Evolutionary conservation across 2,888 invertebrate genomes (phyloP).

Genomic region (Patella pellucida): DNA sequence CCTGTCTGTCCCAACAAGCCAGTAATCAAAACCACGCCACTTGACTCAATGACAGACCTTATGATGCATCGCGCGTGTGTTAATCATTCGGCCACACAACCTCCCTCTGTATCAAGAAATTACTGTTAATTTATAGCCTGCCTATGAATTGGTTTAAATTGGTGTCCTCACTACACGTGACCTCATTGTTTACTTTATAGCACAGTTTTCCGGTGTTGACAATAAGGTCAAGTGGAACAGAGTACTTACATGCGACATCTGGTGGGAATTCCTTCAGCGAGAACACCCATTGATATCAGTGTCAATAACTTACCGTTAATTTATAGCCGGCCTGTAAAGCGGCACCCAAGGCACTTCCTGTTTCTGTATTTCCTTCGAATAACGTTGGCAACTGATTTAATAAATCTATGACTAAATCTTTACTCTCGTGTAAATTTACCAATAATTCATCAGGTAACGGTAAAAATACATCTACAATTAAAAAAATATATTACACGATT

Average conservation of each 20-base stretch:
- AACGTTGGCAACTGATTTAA: slow-evolving; percentile 82
- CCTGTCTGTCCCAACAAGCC: too few relatives aligned
- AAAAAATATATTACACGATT: not conserved
- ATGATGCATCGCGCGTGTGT: too few relatives aligned
- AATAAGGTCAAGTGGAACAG: too few relatives aligned
- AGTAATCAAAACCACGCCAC: too few relatives aligned
- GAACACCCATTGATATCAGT: too few relatives aligned
- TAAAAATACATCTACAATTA: slow-evolving; percentile 86
- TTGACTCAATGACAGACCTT: too few relatives aligned
- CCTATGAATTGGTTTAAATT: slow-evolving; percentile 87
- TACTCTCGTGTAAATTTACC: slow-evolving; percentile 90
- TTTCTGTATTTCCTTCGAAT: slow-evolving; percentile 78
- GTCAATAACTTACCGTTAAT: slow-evolving; percentile 79
- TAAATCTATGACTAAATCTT: slow-evolving; percentile 74
- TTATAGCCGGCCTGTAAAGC: slow-evolving; percentile 93
- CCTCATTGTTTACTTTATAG: too few relatives aligned
- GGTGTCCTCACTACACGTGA: too few relatives aligned
- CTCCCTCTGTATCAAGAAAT: slow-evolving; percentile 38
- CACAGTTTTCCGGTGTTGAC: too few relatives aligned
- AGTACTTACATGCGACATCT: too few relatives aligned
- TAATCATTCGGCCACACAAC: too few relatives aligned
- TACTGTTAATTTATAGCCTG: slow-evolving; percentile 91
- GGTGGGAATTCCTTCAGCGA: too few relatives aligned
- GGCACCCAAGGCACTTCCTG: slow-evolving; percentile 89
- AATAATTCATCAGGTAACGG: slow-evolving; percentile 93